Evolutionary conservation across 2,113 vertebrate species (phyloP).

Genomic region (Procapra przewalskii): DNA sequence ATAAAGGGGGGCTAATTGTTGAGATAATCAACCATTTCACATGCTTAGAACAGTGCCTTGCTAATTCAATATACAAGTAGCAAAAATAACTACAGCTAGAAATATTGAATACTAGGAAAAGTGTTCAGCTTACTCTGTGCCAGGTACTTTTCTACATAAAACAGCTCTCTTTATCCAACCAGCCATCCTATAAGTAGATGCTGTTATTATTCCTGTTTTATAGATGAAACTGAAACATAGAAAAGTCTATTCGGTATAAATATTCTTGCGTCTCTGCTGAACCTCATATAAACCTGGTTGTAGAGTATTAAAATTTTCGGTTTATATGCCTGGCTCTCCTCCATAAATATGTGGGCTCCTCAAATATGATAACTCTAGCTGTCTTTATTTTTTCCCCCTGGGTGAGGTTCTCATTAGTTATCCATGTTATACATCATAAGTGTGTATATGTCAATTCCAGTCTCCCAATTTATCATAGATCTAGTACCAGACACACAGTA

Average conservation of each 20-base stretch:
- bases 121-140: background rate
- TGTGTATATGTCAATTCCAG: background rate
- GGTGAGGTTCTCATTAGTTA: background rate
- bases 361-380: background rate
- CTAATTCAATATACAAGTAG: background rate
- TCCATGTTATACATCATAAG: background rate
- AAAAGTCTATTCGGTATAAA: background rate
- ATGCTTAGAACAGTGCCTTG: background rate
- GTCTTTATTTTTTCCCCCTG: background rate
- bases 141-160: background rate
- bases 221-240: background rate
- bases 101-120: background rate
- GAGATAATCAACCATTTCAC: background rate
- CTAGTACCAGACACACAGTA: background rate
- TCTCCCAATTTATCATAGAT: background rate
- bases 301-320: background rate
- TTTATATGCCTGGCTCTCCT: background rate
- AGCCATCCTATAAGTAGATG: background rate
- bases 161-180: background rate
- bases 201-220: background rate
- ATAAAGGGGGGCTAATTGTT: background rate
- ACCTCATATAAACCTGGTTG: background rate
- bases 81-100: background rate
- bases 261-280: background rate
- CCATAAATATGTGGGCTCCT: background rate